These are phyloP conservation scores for Euplexia lucipara DNA, from an alignment of 2,888 invertebrate genomes.

Conservation along the genomic window DNA sequence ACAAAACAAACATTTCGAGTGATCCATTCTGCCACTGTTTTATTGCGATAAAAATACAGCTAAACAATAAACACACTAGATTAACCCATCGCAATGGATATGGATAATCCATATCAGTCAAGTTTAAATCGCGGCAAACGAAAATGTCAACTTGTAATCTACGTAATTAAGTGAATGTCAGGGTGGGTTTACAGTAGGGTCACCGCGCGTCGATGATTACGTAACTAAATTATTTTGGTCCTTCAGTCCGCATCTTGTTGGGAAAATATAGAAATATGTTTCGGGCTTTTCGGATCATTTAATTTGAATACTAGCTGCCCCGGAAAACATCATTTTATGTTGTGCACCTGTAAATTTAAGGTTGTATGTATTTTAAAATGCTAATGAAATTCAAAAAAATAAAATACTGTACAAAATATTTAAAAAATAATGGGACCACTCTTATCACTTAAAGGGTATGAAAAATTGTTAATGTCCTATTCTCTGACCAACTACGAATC, in stretches of 20 bases:
- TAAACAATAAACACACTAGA: constrained; percentile 61
- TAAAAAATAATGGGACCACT: too few relatives aligned
- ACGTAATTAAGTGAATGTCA: constrained; percentile 90
- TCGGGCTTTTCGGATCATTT: too few relatives aligned
- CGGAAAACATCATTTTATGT: too few relatives aligned
- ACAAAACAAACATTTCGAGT: constrained; percentile 2
- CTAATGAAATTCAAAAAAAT: too few relatives aligned
- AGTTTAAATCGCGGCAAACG: constrained; percentile 84
- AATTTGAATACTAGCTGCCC: too few relatives aligned
- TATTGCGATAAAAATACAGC: constrained; percentile 51
- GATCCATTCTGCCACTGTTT: constrained; percentile 37
- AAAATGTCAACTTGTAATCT: constrained; percentile 90
- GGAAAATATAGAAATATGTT: too few relatives aligned
- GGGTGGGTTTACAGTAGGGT: constrained; percentile 75
- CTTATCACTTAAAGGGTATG: too few relatives aligned
- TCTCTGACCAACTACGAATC: too few relatives aligned
- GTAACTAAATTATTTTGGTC: not conserved
- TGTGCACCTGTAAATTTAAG: too few relatives aligned
- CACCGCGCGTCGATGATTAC: constrained; percentile 33
- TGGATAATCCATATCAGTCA: constrained; percentile 86
- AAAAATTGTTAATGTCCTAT: too few relatives aligned
- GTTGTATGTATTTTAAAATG: too few relatives aligned
- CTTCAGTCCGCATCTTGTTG: not conserved
- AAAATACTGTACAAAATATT: too few relatives aligned
- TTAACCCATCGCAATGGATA: constrained; percentile 73